Base-by-base conservation (phyloP, 2,888 invertebrate genomes). In the Malthinus seriepunctatus region DNA sequence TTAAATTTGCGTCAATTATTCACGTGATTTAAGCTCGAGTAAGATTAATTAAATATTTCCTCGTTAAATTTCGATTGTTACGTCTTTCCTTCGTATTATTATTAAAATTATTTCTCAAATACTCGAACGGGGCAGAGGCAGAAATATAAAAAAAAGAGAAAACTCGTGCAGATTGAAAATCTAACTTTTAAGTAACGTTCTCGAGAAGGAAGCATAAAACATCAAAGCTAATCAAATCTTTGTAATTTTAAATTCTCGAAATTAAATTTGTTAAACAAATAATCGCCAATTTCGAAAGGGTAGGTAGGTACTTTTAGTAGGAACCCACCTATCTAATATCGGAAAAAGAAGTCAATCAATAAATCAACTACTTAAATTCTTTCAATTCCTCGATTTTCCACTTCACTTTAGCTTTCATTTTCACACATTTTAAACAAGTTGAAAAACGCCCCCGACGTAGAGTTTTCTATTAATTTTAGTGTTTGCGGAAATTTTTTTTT, bases 291-390 rank as follows among this genome's bases (percentile, higher is more conserved):
- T 23, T 23, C 23, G 2, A 23, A 23, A 23, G 23, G 23, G 23
- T 23, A n/a, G n/a, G 23, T 23, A 23, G 3, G 23, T n/a, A 23
- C 23, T 23, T n/a, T n/a, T n/a, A n/a, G n/a, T n/a, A n/a, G n/a
- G n/a, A n/a, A n/a, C n/a, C n/a, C n/a, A n/a, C n/a, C n/a, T n/a
- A n/a, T n/a, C n/a, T n/a, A n/a, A 63, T 57, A 60, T 64, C 49
- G 59, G 23, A 23, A 23, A 60, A 55, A 59, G 60, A 66, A 70
- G 65, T 68, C 69, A 68, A 69, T 70, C 69, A 66, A 71, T 71
- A 70, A 71, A 71, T 71, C 70, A 71, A 67, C 61, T 65, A 63
- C 67, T 65, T 63, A 66, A 67, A 64, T 68, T 65, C 63, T 63
- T 69, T 62, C 56, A 45, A 65, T 60, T 63, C 59, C 47, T 62